phyloP scores from a whole-genome alignment of 2,113 vertebrate genomes.

The Atherinomorus stipes region DNA sequence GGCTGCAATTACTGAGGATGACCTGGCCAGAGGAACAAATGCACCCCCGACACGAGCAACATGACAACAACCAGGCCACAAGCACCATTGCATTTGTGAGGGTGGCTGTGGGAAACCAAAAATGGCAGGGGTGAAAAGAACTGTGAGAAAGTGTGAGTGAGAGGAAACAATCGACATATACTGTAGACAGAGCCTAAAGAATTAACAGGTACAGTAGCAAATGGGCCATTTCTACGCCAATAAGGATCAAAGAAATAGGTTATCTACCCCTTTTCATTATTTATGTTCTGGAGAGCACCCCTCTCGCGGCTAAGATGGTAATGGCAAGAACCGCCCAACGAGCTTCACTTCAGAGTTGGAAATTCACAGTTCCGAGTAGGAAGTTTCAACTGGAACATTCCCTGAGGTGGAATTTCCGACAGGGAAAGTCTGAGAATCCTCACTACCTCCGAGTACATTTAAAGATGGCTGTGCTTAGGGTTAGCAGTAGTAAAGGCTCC shows the following conservation, averaged over 20 bases:
- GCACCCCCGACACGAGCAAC: slow-evolving; percentile 20
- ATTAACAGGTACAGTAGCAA: slow-evolving; percentile 26
- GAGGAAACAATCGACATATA: not conserved
- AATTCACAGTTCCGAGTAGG: too few species aligned
- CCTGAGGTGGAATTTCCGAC: too few species aligned
- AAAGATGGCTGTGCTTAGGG: too few species aligned
- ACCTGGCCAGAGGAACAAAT: slow-evolving; percentile 32
- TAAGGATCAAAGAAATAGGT: slow-evolving; percentile 43
- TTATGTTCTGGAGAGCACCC: too few species aligned
- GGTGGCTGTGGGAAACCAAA: slow-evolving; percentile 9
- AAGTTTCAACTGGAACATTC: too few species aligned
- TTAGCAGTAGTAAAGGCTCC: too few species aligned
- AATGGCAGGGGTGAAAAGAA: slow-evolving; percentile 5
- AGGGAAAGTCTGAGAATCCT: too few species aligned
- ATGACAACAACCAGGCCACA: slow-evolving; percentile 42
- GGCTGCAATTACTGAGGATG: slow-evolving; percentile 17
- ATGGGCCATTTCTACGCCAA: slow-evolving; percentile 41
- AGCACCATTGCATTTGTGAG: not conserved
- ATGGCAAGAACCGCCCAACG: too few species aligned
- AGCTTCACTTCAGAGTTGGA: too few species aligned
- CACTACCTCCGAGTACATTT: too few species aligned
- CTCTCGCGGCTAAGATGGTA: too few species aligned
- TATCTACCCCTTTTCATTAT: too few species aligned
- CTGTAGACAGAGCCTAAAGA: slow-evolving; percentile 6
- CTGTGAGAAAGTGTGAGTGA: not conserved